These are phyloP conservation scores for Hemistola chrysoprasaria DNA, from an alignment of 2,888 invertebrate genomes.

Conservation along the genomic window DNA sequence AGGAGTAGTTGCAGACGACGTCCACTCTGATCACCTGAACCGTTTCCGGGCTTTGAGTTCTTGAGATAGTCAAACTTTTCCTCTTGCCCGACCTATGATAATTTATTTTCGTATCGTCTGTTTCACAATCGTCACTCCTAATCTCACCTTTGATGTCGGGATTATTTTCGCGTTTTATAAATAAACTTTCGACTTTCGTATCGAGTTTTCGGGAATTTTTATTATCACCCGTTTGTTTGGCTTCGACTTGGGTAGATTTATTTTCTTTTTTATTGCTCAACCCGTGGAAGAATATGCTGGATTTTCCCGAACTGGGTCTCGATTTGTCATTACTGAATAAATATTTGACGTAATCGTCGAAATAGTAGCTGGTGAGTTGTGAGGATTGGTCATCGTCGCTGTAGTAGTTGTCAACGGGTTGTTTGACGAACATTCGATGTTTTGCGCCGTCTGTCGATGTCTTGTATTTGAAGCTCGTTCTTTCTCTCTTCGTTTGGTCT, in stretches of 20 bases:
- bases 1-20: slow-evolving; percentile 63
- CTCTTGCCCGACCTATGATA: slow-evolving; percentile 60
- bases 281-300: slow-evolving; percentile 49
- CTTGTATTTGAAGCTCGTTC: slow-evolving; percentile 69
- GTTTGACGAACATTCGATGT: slow-evolving; percentile 72
- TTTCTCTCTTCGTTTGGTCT: slow-evolving; percentile 48
- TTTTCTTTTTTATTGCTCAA: slow-evolving; percentile 47
- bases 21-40: slow-evolving; percentile 76
- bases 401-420: slow-evolving; percentile 46
- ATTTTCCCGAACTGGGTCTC: slow-evolving; percentile 59
- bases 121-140: slow-evolving; percentile 30
- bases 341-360: slow-evolving; percentile 68
- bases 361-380: slow-evolving; percentile 58
- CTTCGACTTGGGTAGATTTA: slow-evolving; percentile 52
- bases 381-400: slow-evolving; percentile 53
- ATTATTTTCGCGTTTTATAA: slow-evolving; percentile 28
- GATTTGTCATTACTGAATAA: slow-evolving; percentile 56
- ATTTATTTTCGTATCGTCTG: slow-evolving; percentile 53
- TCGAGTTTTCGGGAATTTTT: slow-evolving; percentile 39
- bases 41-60: slow-evolving; percentile 71
- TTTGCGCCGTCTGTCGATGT: slow-evolving; percentile 43
- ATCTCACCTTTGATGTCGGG: slow-evolving; percentile 29
- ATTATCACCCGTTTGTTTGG: slow-evolving; percentile 22
- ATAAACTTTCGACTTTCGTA: slow-evolving; percentile 32
- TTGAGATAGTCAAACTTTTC: slow-evolving; percentile 71